Percentiles rank a stretch among this genome's conserved stretches.
Evolutionary conservation across 1,140 invertebrate genomes (phyloP).

Genomic region (Aphaenogaster rudis): DNA sequence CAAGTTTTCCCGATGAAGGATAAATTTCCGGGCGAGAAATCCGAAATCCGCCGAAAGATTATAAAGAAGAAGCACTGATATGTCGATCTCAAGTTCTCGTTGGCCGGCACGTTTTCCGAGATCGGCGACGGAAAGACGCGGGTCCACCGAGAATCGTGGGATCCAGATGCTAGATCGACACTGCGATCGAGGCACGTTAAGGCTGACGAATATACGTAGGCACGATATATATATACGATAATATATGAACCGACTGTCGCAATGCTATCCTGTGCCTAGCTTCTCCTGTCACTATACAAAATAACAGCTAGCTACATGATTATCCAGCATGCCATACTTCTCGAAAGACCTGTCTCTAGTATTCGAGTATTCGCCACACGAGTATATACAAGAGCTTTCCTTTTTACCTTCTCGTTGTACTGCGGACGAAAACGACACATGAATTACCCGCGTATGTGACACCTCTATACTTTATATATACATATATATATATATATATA

Average conservation of each 20-base stretch:
- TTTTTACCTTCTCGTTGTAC: slow-evolving; percentile 53
- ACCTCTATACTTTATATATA: slow-evolving; percentile 47
- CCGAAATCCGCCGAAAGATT: slow-evolving; percentile 39
- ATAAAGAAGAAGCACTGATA: slow-evolving; percentile 21
- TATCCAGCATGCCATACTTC: slow-evolving; percentile 84
- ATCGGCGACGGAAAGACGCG: slow-evolving; percentile 34
- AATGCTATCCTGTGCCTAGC: slow-evolving; percentile 87
- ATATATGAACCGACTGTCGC: slow-evolving; percentile 78
- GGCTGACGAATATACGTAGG: slow-evolving; percentile 74
- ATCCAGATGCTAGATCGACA: slow-evolving; percentile 35
- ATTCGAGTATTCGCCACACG: slow-evolving; percentile 62
- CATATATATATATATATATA: slow-evolving; percentile 69
- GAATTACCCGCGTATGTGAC: slow-evolving; percentile 40
- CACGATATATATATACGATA: slow-evolving; percentile 73
- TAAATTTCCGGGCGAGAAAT: background rate
- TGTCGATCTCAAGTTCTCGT: slow-evolving; percentile 18
- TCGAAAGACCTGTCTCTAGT: slow-evolving; percentile 65
- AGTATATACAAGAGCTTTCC: slow-evolving; percentile 63
- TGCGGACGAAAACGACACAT: slow-evolving; percentile 36
- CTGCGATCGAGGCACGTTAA: slow-evolving; percentile 57
- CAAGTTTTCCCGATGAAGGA: background rate
- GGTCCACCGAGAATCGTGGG: slow-evolving; percentile 30
- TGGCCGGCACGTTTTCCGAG: slow-evolving; percentile 27
- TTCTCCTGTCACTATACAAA: slow-evolving; percentile 87
- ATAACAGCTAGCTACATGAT: slow-evolving; percentile 87